Evolutionary conservation across 2,888 invertebrate species (phyloP).

Genomic region (Tenthredo scrophulariae): DNA sequence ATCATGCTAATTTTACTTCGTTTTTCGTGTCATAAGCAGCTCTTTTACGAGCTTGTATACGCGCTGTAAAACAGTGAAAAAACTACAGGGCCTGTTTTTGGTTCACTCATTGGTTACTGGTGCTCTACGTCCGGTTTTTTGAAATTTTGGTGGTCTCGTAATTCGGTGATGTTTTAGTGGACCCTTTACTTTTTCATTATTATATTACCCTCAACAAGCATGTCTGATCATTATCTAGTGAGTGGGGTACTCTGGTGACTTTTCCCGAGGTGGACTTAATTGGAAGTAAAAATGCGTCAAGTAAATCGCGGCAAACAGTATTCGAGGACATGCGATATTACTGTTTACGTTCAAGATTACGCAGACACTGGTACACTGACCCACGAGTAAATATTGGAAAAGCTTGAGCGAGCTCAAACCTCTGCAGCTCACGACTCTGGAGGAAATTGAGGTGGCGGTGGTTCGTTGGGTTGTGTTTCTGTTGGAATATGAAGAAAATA

Average conservation of each 20-base stretch:
- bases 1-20: conserved; percentile 40
- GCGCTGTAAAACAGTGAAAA: neutral
- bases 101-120: conserved; percentile 10
- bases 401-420: conserved; percentile 7
- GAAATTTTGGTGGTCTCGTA: neutral
- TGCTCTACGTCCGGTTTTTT: conserved; percentile 6
- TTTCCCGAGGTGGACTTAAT: neutral
- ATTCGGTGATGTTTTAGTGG: neutral
- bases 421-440: neutral
- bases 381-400: conserved; percentile 17
- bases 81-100: conserved; percentile 1
- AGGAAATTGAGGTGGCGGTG: neutral
- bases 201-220: neutral
- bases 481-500: neutral
- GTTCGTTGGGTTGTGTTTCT: neutral
- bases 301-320: conserved; percentile 22
- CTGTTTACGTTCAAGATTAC: conserved; percentile 44
- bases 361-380: conserved; percentile 36
- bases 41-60: conserved; percentile 9
- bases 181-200: neutral
- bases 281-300: conserved; percentile 38
- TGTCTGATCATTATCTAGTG: neutral
- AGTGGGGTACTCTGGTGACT: neutral
- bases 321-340: conserved; percentile 31
- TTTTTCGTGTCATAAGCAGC: conserved; percentile 31